These are phyloP conservation scores for Montipora sp. DNA, from an alignment of 64 coral and sea anemone species.

Conservation along the genomic window DNA sequence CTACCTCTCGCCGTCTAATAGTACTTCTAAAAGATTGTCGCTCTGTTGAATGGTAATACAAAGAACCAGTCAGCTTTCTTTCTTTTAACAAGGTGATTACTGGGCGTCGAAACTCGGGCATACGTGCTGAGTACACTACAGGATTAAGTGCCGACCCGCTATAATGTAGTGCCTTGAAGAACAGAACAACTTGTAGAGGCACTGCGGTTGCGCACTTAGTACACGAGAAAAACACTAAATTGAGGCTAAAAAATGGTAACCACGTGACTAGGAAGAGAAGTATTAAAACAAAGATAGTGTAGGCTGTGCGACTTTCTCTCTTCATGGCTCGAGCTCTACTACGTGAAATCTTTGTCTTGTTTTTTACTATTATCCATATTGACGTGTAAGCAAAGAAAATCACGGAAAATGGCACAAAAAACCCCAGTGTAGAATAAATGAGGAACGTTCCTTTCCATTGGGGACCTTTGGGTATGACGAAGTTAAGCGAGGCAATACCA, in stretches of 20 bases:
- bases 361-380: slow-evolving; percentile 78
- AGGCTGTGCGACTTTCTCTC: slow-evolving; percentile 75
- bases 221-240: slow-evolving; percentile 79
- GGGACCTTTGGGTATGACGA: slow-evolving; percentile 81
- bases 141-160: slow-evolving; percentile 85
- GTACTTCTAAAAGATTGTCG: slow-evolving; percentile 5
- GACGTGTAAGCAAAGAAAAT: slow-evolving; percentile 79
- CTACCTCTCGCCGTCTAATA: background rate
- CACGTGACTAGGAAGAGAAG: slow-evolving; percentile 86
- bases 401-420: slow-evolving; percentile 82
- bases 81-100: slow-evolving; percentile 57
- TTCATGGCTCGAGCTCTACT: slow-evolving; percentile 80
- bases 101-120: slow-evolving; percentile 87
- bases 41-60: slow-evolving; percentile 12
- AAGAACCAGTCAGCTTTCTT: slow-evolving; percentile 58
- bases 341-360: slow-evolving; percentile 51
- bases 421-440: slow-evolving; percentile 79
- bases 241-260: slow-evolving; percentile 94
- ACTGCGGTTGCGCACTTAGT: slow-evolving; percentile 39
- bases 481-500: slow-evolving; percentile 59
- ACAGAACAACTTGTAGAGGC: slow-evolving; percentile 67
- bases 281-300: slow-evolving; percentile 75
- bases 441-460: slow-evolving; percentile 88
- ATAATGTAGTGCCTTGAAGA: slow-evolving; percentile 85
- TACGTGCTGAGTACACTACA: slow-evolving; percentile 81